Evolutionary conservation across 2,113 vertebrate genomes (phyloP), one percentile per base, ranked within the genome.

Genomic region (Alligator sinensis): DNA sequence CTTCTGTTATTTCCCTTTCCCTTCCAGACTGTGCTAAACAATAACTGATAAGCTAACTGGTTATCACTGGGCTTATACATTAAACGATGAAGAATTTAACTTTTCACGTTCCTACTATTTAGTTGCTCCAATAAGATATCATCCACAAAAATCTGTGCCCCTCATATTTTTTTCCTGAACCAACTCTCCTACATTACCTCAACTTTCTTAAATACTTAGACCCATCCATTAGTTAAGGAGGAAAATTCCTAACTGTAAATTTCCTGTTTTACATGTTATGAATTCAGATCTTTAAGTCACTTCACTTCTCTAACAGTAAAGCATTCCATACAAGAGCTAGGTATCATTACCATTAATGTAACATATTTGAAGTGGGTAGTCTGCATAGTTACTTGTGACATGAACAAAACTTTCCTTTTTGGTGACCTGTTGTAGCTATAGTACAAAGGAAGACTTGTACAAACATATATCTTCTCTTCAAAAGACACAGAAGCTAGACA

Each of bases 321-420:
- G 15, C 82, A 77, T 27, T 10, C 10, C 78, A 16, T 82, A 78
- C 24, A 4, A 82, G 10, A 86, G 47, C 17, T 59, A 61, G 47
- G 10, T 17, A 75, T 77, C 92, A 16, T 77, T 79, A 80, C 57
- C 12, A 27, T 84, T 89, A 77, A 47, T 87, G 38, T 84, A 85
- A 84, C 14, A 84, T 88, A 89, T 91, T 82, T 86, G 82, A 61
- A 86, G 19, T 80, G 24, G 19, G 1, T 55, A 85, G 70, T 91
- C 80, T 92, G 59, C 95, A 82, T 79, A 68, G 30, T 88, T 89
- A 93, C 15, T 95, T 91, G 76, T 66, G 25, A 86, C 81, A 87
- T 11, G 21, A 95, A 95, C 70, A 22, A 8, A 87, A 57, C 70
- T 80, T 15, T 55, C 86, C 91, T 92, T 22, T 16, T 15, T 59